A percentile compares a stretch with the other conserved stretches of the same genome.
phyloP scores from a whole-genome alignment of 2,113 vertebrate species.

The Phyllostomus discolor region DNA sequence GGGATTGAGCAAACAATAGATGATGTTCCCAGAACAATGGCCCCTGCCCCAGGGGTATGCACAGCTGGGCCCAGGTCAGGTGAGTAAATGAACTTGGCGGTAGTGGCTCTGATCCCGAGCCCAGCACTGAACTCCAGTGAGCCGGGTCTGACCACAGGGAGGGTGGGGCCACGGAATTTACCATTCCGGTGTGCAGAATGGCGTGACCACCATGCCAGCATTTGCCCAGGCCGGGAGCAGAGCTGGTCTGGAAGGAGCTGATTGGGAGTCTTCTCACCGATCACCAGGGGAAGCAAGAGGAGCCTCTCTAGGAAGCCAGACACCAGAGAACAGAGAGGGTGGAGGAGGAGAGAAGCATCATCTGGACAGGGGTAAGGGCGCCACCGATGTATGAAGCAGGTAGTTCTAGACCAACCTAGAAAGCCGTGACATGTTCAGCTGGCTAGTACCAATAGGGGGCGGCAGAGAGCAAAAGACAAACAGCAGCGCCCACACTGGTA shows the following conservation, averaged over 20 bases:
- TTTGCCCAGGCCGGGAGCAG: not conserved
- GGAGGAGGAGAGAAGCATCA: not conserved
- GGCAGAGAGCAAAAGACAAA: slow-evolving; percentile 26
- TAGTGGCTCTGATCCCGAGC: not conserved
- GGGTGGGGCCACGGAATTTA: not conserved
- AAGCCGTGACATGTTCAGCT: not conserved
- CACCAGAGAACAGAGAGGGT: not conserved
- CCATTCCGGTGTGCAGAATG: not conserved
- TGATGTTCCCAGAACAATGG: not conserved
- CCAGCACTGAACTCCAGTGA: not conserved
- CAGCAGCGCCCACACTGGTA: not conserved
- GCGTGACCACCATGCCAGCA: not conserved
- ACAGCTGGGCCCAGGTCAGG: not conserved
- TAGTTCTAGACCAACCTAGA: not conserved
- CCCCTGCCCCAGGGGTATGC: not conserved
- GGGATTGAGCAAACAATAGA: not conserved
- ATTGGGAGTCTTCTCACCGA: not conserved
- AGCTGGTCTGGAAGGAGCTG: not conserved
- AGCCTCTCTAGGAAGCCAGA: not conserved
- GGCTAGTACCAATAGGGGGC: not conserved
- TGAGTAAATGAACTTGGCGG: not conserved
- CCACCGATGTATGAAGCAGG: not conserved
- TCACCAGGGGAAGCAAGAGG: not conserved
- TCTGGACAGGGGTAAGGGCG: not conserved
- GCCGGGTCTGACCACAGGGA: not conserved